Evolutionary conservation across 1,140 invertebrate genomes (phyloP).

Genomic region (Leptinotarsa defecta): DNA sequence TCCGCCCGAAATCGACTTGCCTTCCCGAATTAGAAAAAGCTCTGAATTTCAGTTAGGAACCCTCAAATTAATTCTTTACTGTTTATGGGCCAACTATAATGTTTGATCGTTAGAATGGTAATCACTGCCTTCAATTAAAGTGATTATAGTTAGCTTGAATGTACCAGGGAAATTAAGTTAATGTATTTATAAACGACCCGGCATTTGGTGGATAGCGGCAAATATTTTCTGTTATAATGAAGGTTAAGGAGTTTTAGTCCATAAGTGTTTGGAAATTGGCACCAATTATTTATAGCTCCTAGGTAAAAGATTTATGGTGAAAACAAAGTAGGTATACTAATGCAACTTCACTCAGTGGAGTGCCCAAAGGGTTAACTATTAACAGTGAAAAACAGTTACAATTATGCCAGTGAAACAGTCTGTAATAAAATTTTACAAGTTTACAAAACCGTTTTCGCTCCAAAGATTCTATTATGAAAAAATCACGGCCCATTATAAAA

Average conservation of each 20-base stretch:
- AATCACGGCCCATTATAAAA: no score
- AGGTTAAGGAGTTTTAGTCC: constrained; percentile 15
- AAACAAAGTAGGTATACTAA: no score
- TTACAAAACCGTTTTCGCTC: no score
- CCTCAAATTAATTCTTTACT: constrained; percentile 1
- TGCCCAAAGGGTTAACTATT: no score
- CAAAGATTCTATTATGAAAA: no score
- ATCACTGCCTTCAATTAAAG: constrained; percentile 10
- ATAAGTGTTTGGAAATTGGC: constrained; percentile 27
- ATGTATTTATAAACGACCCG: constrained; percentile 31
- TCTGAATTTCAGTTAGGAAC: not conserved
- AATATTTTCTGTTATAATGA: constrained; percentile 25
- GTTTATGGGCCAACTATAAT: not conserved
- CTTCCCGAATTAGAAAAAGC: not conserved
- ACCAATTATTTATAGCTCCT: constrained; percentile 26
- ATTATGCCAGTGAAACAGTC: no score
- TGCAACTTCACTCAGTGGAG: no score
- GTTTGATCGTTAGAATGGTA: constrained; percentile 14
- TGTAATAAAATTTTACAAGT: no score
- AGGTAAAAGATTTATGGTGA: not conserved
- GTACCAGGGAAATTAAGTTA: constrained; percentile 9
- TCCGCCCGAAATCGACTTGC: not conserved
- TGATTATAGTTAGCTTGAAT: constrained; percentile 13
- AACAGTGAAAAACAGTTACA: no score
- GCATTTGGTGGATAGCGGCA: constrained; percentile 29